Evolutionary conservation across 2,797 vertebrate species (phyloP), one percentile per base, ranked within the genome.

Genomic region (Martes flavigula): DNA sequence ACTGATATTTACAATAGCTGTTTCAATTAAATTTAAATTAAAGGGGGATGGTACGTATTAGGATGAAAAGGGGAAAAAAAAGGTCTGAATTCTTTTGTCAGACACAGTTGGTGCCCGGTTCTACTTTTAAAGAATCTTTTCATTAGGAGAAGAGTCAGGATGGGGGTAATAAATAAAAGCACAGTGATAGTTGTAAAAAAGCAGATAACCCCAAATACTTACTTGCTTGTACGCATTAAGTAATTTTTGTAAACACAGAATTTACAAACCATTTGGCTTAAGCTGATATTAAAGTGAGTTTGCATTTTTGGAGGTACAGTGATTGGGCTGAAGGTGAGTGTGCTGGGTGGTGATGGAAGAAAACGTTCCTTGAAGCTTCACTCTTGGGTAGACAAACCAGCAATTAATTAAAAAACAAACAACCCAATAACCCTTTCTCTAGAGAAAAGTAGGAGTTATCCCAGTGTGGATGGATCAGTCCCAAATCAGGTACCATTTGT

Each of bases 1-100:
- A 95, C 27, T 56, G 35, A 81, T 97, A 97, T 95, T 95, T 97
- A 95, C 73, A 96, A 95, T 95, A 56, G 20, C 48, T 70, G 43
- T 82, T 95, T 62, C 32, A 79, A 81, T 72, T 91, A 83, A 64
- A 56, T 95, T 81, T 87, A 72, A 95, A 73, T 56, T 43, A 94
- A 83, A 83, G 66, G 30, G 75, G 2, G 4, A 51, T 88, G 27
- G 25, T 51, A 48, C 18, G 25, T 73, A 95, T 91, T 54, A 83
- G 79, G 38, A 87, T 81, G 48, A 95, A 95, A 94, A 43, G 58
- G 27, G 10, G 10, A 0, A 1, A 81, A 62, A 87, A 90, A 11
- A 25, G 7, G 17, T 27, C 12, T 87, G 40, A 83, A 79, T 96
- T 90, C 51, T 87, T 54, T 62, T 48, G 43, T 87, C 35, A 89